Evolutionary conservation across 2,113 vertebrate genomes (phyloP).

Genomic region (Micromys minutus): DNA sequence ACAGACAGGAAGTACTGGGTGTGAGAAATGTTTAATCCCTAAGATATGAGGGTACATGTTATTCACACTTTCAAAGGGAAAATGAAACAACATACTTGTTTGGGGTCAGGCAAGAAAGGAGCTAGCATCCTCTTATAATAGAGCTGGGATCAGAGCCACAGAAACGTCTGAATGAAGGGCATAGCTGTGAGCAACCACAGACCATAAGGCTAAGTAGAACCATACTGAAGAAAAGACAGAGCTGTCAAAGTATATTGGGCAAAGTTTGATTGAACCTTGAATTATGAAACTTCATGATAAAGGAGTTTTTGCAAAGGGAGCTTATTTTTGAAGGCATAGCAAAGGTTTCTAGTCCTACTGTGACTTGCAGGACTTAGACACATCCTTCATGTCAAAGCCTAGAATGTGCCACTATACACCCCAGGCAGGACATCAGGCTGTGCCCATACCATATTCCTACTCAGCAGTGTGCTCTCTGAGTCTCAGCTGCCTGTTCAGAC

Average conservation of each 20-base stretch:
- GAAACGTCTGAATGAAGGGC: not conserved
- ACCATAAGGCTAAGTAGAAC: not conserved
- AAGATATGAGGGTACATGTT: not conserved
- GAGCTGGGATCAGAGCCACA: not conserved
- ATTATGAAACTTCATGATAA: not conserved
- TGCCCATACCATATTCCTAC: not conserved
- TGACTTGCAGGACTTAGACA: not conserved
- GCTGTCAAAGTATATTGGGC: not conserved
- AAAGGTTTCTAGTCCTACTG: not conserved
- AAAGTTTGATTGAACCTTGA: not conserved
- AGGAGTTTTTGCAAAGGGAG: not conserved
- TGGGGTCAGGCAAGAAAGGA: not conserved
- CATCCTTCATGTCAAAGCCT: not conserved
- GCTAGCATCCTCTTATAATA: too few species aligned
- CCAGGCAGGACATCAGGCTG: not conserved
- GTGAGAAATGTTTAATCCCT: not conserved
- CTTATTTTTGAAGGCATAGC: not conserved
- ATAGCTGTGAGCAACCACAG: fast-evolving
- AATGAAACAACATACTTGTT: not conserved
- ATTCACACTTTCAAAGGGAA: not conserved
- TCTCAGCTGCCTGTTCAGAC: not conserved
- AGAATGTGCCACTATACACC: not conserved
- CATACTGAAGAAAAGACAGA: not conserved
- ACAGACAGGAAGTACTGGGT: not conserved
- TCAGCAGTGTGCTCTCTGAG: too few species aligned